Percentiles rank a stretch among this genome's conserved stretches.
phyloP scores from a whole-genome alignment of 2,888 invertebrate genomes.

The Rambutsinella grinnellia region DNA sequence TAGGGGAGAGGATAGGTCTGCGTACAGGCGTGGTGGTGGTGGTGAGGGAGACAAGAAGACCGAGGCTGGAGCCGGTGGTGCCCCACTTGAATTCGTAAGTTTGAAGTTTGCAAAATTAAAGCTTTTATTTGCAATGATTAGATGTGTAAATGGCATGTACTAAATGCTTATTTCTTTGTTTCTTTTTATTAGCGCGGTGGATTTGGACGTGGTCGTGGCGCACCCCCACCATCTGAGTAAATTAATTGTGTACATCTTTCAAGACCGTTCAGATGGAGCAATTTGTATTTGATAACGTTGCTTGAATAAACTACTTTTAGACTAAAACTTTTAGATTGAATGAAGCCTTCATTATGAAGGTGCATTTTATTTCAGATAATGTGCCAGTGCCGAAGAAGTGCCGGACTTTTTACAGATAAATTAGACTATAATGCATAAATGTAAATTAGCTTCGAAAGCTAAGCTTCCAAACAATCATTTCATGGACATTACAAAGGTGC shows the following conservation, averaged over 20 bases:
- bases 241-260: constrained; percentile 40
- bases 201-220: constrained; percentile 79
- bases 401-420: too few species aligned
- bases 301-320: constrained; percentile 42
- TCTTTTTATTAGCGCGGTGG: constrained; percentile 79
- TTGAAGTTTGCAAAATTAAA: too few species aligned
- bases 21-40: constrained; percentile 82
- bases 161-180: constrained; percentile 33
- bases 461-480: too few species aligned
- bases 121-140: background rate
- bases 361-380: too few species aligned
- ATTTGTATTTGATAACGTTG: constrained; percentile 47
- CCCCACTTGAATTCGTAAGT: constrained; percentile 89
- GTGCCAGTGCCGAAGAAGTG: too few species aligned
- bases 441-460: too few species aligned
- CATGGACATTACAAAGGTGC: too few species aligned
- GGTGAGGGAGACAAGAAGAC: constrained; percentile 90
- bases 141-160: background rate
- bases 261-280: constrained; percentile 56
- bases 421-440: too few species aligned
- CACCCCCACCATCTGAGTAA: constrained; percentile 69
- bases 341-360: too few species aligned
- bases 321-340: too few species aligned
- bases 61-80: constrained; percentile 96
- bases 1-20: constrained; percentile 85